These are phyloP conservation scores for Anolis apletophallus DNA, from an alignment of 2,797 vertebrate species.

Conservation along the genomic window DNA sequence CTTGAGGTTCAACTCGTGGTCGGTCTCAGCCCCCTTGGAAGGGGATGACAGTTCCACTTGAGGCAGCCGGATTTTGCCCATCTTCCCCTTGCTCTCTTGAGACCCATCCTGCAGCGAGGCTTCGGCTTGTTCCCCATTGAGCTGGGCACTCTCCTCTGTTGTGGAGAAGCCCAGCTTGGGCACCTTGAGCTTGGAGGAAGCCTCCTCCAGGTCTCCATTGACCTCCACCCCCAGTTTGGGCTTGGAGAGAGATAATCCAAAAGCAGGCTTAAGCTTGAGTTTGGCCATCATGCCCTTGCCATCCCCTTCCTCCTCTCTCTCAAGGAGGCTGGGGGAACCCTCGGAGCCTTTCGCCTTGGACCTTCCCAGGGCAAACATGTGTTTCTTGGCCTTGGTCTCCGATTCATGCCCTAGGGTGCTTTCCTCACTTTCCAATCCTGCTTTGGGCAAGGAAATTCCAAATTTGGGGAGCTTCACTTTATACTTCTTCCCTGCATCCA, in stretches of 20 bases:
- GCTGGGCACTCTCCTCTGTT: constrained; percentile 49
- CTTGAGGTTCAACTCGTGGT: constrained; percentile 59
- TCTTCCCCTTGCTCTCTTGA: constrained; percentile 70
- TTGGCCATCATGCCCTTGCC: constrained; percentile 69
- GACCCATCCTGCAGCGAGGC: constrained; percentile 64
- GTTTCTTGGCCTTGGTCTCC: constrained; percentile 70
- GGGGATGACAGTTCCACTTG: constrained; percentile 83
- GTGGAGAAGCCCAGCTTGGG: constrained; percentile 80
- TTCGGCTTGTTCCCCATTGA: constrained; percentile 57
- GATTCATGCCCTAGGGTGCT: constrained; percentile 40
- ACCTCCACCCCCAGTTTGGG: constrained; percentile 57
- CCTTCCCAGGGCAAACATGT: constrained; percentile 79
- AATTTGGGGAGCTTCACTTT: constrained; percentile 85
- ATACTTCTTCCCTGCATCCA: constrained; percentile 61
- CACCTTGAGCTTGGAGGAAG: constrained; percentile 71
- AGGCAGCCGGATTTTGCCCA: constrained; percentile 82
- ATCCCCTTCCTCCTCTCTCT: constrained; percentile 46
- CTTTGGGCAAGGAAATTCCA: constrained; percentile 78
- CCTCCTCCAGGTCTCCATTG: constrained; percentile 46
- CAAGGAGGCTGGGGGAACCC: constrained; percentile 36
- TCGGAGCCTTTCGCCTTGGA: constrained; percentile 66
- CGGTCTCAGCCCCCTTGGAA: constrained; percentile 71
- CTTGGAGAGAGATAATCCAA: constrained; percentile 74
- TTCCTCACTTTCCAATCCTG: constrained; percentile 57
- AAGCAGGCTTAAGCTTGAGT: constrained; percentile 76